Conservation (phyloP, 2,888 invertebrate genomes). For the Sinelater perroti region DNA sequence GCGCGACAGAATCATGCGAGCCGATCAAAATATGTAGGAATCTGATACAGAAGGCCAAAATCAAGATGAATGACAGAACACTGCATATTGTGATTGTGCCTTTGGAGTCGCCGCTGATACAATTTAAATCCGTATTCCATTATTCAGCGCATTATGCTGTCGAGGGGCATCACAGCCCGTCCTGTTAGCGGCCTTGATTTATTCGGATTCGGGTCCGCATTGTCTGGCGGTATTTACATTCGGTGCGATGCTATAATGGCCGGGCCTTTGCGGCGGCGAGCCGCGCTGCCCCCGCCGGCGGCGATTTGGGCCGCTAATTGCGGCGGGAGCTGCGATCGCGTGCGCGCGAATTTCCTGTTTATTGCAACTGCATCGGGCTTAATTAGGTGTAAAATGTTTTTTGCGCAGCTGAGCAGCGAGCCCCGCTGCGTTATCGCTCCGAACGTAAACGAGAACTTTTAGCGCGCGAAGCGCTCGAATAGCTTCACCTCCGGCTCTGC, state of each 20-base stretch:
- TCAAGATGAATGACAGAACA: slow-evolving; percentile 52
- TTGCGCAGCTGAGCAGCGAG: slow-evolving; percentile 2
- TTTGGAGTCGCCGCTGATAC: slow-evolving; percentile 51
- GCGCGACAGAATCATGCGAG: slow-evolving; percentile 33
- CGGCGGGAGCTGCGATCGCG: slow-evolving; percentile 6
- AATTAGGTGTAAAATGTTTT: slow-evolving; percentile 21
- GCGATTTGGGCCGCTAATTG: background rate
- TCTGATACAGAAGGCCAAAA: slow-evolving; percentile 48
- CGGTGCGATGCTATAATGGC: slow-evolving; percentile 39
- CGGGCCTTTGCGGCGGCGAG: slow-evolving; percentile 30
- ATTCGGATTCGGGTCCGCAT: slow-evolving; percentile 57
- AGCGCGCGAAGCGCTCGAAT: slow-evolving; percentile 7
- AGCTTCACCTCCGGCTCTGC: too few species aligned
- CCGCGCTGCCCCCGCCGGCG: slow-evolving; percentile 18
- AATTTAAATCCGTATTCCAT: slow-evolving; percentile 60
- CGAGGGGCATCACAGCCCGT: slow-evolving; percentile 54
- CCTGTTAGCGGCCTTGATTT: slow-evolving; percentile 60
- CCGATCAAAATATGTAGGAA: slow-evolving; percentile 42
- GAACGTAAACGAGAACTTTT: slow-evolving; percentile 14
- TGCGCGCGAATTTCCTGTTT: slow-evolving; percentile 20
- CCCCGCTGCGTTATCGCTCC: slow-evolving; percentile 16
- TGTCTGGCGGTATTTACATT: slow-evolving; percentile 48
- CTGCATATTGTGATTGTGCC: slow-evolving; percentile 47
- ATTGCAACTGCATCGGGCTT: slow-evolving; percentile 16
- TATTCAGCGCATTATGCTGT: slow-evolving; percentile 59